Conservation (phyloP, 2,888 invertebrate genomes). For the Cerceris ruficornis region DNA sequence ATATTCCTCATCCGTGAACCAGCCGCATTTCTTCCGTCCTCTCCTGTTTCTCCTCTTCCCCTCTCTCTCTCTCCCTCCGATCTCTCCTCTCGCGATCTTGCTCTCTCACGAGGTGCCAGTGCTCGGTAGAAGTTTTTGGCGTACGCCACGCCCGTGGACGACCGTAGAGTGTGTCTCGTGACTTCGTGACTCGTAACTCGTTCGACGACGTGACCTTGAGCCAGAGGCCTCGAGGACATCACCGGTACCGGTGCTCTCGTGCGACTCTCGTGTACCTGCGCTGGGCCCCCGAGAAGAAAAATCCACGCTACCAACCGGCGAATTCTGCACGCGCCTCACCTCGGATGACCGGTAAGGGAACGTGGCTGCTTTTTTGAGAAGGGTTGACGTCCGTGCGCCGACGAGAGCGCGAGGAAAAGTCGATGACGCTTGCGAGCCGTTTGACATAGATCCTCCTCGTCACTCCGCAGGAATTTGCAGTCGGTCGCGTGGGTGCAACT, state of each 20-base stretch:
- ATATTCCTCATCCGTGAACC: constrained; percentile 57
- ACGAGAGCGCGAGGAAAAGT: too few relatives aligned
- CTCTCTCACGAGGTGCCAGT: constrained; percentile 49
- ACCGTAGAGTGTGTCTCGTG: neutral
- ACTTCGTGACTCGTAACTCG: constrained; percentile 34
- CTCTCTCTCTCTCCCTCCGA: constrained; percentile 7
- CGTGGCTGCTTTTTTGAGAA: too few relatives aligned
- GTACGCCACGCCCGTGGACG: constrained; percentile 60
- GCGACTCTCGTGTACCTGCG: constrained; percentile 12
- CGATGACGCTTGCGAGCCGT: too few relatives aligned
- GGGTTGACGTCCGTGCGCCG: too few relatives aligned
- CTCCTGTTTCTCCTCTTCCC: constrained; percentile 8
- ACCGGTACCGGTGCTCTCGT: constrained; percentile 26
- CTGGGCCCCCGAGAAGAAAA: too few relatives aligned
- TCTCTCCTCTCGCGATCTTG: constrained; percentile 20
- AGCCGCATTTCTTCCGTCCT: constrained; percentile 49
- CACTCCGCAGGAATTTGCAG: too few relatives aligned
- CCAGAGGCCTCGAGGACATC: constrained; percentile 34
- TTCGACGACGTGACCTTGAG: constrained; percentile 50
- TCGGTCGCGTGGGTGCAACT: too few relatives aligned
- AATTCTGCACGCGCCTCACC: too few relatives aligned
- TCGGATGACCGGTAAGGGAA: constrained; percentile 45
- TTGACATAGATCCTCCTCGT: too few relatives aligned
- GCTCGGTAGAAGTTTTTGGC: constrained; percentile 64
- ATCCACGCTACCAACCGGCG: too few relatives aligned